Evolutionary conservation across 2,888 invertebrate species (phyloP).

Genomic region (Ectobius pallidus): DNA sequence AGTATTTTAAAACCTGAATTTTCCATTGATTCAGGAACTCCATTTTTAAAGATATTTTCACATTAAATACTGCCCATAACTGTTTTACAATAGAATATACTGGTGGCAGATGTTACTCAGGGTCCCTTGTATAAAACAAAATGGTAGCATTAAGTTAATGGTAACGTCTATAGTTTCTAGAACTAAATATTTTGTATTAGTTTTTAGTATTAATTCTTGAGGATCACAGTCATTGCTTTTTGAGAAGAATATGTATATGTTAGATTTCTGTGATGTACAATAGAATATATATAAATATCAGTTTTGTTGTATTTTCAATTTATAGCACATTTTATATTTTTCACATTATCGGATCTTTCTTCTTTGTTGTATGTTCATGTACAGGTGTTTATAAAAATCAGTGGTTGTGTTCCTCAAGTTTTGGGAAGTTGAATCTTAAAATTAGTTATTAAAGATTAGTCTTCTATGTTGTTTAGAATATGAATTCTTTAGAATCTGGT

Average conservation of each 20-base stretch:
- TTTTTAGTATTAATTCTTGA: constrained; percentile 16
- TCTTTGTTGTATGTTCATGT: neutral
- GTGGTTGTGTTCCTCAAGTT: constrained; percentile 15
- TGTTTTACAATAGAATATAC: constrained; percentile 30
- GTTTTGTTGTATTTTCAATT: neutral
- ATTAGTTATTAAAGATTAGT: constrained; percentile 6
- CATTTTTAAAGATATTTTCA: constrained; percentile 24
- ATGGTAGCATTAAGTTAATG: constrained; percentile 21
- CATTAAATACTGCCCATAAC: constrained; percentile 27
- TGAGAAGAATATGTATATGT: neutral
- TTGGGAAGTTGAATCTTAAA: constrained; percentile 15
- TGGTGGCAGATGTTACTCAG: constrained; percentile 28
- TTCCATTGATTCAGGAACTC: constrained; percentile 11
- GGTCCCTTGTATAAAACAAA: constrained; percentile 29
- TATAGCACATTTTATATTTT: constrained; percentile 7
- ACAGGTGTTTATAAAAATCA: neutral
- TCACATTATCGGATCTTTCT: neutral
- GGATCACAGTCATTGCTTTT: constrained; percentile 11
- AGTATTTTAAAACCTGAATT: constrained; percentile 36
- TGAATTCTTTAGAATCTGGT: neutral
- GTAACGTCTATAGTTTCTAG: constrained; percentile 17
- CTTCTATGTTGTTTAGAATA: neutral
- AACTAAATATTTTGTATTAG: constrained; percentile 13
- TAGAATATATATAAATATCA: neutral
- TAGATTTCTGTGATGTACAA: neutral